A percentile compares a stretch with the other conserved stretches of the same genome.
phyloP scores from a whole-genome alignment of 2,113 vertebrate genomes.

The Setophaga petechia region DNA sequence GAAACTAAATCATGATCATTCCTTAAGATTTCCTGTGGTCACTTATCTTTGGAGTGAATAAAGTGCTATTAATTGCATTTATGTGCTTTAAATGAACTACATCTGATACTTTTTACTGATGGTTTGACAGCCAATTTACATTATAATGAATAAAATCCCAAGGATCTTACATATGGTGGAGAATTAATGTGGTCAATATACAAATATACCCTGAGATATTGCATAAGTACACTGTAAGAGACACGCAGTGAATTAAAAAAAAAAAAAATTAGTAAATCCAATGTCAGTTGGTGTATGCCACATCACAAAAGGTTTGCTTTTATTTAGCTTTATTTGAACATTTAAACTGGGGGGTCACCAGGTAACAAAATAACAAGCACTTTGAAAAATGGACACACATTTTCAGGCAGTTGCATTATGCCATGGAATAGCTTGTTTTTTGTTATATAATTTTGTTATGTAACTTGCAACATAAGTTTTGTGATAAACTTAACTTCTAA shows the following conservation, averaged over 20 bases:
- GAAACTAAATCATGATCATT: neutral
- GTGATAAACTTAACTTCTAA: neutral
- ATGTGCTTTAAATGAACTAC: constrained; percentile 80
- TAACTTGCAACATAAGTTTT: neutral
- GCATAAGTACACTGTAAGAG: neutral
- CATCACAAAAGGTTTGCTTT: neutral
- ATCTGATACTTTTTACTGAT: constrained; percentile 76
- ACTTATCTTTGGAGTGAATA: constrained; percentile 75
- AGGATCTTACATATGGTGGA: neutral
- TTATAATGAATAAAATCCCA: constrained; percentile 15
- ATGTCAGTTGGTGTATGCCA: neutral
- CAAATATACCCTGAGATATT: neutral
- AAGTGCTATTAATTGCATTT: constrained; percentile 83
- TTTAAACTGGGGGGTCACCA: neutral
- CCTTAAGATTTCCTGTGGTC: constrained; percentile 58
- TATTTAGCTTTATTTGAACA: neutral
- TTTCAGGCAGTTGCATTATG: neutral
- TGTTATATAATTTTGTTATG: neutral
- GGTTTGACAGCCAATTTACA: constrained; percentile 43
- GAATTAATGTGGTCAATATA: constrained; percentile 12
- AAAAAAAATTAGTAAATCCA: neutral
- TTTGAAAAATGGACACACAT: neutral
- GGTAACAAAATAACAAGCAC: neutral
- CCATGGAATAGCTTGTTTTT: neutral
- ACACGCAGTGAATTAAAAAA: neutral